phyloP scores from a whole-genome alignment of 1,140 invertebrate species.

The Oryzaephilus surinamensis region DNA sequence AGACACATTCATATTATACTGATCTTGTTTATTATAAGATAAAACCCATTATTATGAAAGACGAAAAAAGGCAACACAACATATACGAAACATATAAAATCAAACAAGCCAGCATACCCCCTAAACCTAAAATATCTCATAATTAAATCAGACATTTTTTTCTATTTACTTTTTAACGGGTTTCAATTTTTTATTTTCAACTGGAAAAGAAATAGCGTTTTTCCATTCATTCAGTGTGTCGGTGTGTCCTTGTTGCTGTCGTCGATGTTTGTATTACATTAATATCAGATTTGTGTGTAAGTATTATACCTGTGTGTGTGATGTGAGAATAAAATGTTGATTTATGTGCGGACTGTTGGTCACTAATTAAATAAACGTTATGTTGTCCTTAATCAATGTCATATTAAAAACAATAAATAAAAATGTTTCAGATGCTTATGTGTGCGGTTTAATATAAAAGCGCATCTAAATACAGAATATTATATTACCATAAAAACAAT shows the following conservation, averaged over 20 bases:
- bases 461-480: constrained; percentile 12
- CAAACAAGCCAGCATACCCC: constrained; percentile 9
- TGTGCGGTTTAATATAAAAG: constrained; percentile 17
- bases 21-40: constrained; percentile 8
- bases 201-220: too few species aligned
- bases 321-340: constrained; percentile 22
- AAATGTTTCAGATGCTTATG: constrained; percentile 21
- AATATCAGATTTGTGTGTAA: not conserved
- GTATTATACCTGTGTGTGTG: not conserved
- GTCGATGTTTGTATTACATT: too few species aligned
- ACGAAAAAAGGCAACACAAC: constrained; percentile 8
- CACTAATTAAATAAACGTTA: constrained; percentile 24
- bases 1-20: constrained; percentile 8
- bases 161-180: constrained; percentile 9
- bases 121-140: constrained; percentile 18
- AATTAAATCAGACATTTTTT: constrained; percentile 18
- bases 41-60: constrained; percentile 12
- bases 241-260: too few species aligned
- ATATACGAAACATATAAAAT: constrained; percentile 5
- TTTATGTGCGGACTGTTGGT: constrained; percentile 17
- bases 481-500: constrained; percentile 30
- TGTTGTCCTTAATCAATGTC: constrained; percentile 25
- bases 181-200: too few species aligned
- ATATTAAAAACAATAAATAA: constrained; percentile 24
- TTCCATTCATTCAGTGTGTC: too few species aligned